Evolutionary conservation across 35 echinoderm and acorn worm species (phyloP).

Genomic region (Lytechinus variegatus): DNA sequence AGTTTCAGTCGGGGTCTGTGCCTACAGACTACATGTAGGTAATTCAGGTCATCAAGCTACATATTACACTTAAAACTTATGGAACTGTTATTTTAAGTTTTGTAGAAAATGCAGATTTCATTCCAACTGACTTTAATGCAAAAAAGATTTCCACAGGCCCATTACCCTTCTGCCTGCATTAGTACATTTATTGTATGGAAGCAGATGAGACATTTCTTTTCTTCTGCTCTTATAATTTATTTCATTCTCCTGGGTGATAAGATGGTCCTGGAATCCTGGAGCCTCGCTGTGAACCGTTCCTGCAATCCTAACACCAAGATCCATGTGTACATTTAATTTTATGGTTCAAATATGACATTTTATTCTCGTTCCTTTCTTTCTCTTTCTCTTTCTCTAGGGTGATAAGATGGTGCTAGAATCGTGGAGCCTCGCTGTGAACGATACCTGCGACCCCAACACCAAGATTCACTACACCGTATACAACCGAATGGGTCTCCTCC

Average conservation of each 20-base stretch:
- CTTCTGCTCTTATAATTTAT: too few species aligned
- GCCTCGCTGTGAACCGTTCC: constrained; percentile 62
- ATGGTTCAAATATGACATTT: neutral
- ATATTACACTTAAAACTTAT: too few species aligned
- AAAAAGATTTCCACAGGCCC: too few species aligned
- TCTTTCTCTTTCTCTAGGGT: constrained; percentile 60
- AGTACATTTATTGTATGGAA: too few species aligned
- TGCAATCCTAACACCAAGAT: constrained; percentile 76
- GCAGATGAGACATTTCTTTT: neutral
- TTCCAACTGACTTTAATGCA: too few species aligned
- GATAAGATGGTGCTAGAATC: constrained; percentile 96
- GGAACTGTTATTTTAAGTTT: too few species aligned
- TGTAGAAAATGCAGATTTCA: too few species aligned
- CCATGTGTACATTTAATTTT: constrained; percentile 14
- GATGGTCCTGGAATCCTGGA: constrained; percentile 96
- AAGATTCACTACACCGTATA: constrained; percentile 95
- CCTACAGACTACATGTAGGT: too few species aligned
- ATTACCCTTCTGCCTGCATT: too few species aligned
- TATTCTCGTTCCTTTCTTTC: neutral
- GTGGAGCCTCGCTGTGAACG: constrained; percentile 82
- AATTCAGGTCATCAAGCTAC: too few species aligned
- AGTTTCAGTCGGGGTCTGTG: too few species aligned
- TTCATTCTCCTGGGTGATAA: constrained; percentile 70
- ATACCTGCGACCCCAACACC: constrained; percentile 70
- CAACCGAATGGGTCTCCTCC: constrained; percentile 82